Evolutionary conservation across 1,140 invertebrate genomes (phyloP).

Genomic region (Drosophila elegans): DNA sequence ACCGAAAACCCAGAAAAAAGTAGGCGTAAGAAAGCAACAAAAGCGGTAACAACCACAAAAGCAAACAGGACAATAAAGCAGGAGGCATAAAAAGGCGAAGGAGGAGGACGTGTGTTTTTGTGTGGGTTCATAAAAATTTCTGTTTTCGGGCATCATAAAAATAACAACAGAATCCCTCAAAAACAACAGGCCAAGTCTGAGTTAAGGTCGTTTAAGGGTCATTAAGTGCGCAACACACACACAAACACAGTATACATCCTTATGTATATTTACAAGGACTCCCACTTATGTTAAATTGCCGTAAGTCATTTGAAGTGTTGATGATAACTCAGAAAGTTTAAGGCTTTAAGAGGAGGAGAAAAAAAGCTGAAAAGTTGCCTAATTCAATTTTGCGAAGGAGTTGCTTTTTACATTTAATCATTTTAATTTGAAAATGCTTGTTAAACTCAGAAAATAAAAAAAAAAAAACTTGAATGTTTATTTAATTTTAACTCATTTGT

Average conservation of each 20-base stretch:
- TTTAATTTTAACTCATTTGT: too few relatives aligned
- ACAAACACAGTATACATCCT: not conserved
- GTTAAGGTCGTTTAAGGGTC: constrained; percentile 68
- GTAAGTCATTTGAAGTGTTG: constrained; percentile 39
- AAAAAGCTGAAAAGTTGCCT: constrained; percentile 14
- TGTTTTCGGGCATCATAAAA: constrained; percentile 41
- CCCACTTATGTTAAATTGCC: constrained; percentile 15
- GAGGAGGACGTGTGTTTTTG: constrained; percentile 28
- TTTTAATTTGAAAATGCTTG: too few relatives aligned
- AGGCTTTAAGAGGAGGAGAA: not conserved
- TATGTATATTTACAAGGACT: constrained; percentile 3
- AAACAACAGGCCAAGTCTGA: constrained; percentile 39
- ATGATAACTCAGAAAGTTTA: constrained; percentile 36
- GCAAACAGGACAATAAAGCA: constrained; percentile 23
- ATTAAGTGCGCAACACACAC: constrained; percentile 36
- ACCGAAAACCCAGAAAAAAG: constrained; percentile 9
- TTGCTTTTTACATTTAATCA: not conserved
- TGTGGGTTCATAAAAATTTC: constrained; percentile 49
- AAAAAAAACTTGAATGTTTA: too few relatives aligned
- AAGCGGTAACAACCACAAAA: constrained; percentile 23
- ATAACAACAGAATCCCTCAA: constrained; percentile 44
- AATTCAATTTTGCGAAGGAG: constrained; percentile 5
- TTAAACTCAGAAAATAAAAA: too few relatives aligned
- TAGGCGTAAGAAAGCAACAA: constrained; percentile 40
- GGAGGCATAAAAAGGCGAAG: constrained; percentile 13